Conservation (phyloP, 2,797 vertebrate species). For the Pseudomugil tenellus region DNA sequence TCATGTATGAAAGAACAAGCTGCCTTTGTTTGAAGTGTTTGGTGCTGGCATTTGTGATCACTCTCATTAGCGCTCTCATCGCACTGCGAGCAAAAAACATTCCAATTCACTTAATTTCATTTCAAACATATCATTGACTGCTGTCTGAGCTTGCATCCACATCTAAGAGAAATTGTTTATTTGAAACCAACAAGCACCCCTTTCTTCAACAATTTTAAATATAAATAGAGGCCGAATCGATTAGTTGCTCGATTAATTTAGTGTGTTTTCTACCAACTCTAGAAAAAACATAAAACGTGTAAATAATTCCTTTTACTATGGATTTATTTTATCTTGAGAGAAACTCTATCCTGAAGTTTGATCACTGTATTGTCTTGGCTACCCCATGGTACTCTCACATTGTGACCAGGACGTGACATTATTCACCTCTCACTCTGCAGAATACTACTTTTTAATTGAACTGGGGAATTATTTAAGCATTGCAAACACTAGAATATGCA, state of each 20-base stretch:
- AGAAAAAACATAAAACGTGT: conserved; percentile 53
- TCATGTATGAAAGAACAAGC: conserved; percentile 70
- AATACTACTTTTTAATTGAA: conserved; percentile 69
- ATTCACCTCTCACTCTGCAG: conserved; percentile 47
- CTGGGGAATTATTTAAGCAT: conserved; percentile 62
- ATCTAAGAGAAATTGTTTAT: conserved; percentile 72
- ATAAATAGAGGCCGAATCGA: conserved; percentile 71
- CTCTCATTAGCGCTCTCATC: conserved; percentile 72
- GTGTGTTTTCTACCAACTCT: conserved; percentile 44
- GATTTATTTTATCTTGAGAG: conserved; percentile 68
- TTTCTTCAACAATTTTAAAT: conserved; percentile 70
- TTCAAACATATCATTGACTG: conserved; percentile 77
- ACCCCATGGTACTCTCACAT: conserved; percentile 42
- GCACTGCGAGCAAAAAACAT: conserved; percentile 59
- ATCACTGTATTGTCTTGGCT: conserved; percentile 60
- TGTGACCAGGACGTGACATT: conserved; percentile 54
- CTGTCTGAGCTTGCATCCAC: conserved; percentile 69
- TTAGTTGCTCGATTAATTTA: conserved; percentile 62
- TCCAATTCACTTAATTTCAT: conserved; percentile 75
- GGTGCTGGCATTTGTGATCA: conserved; percentile 76
- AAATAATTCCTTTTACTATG: conserved; percentile 71
- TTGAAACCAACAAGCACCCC: conserved; percentile 59
- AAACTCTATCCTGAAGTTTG: conserved; percentile 60
- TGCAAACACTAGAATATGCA: conserved; percentile 61
- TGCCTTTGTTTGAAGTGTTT: conserved; percentile 76